phyloP scores from a whole-genome alignment of 2,888 invertebrate species.

The Acanthococcus lagerstroemiae region DNA sequence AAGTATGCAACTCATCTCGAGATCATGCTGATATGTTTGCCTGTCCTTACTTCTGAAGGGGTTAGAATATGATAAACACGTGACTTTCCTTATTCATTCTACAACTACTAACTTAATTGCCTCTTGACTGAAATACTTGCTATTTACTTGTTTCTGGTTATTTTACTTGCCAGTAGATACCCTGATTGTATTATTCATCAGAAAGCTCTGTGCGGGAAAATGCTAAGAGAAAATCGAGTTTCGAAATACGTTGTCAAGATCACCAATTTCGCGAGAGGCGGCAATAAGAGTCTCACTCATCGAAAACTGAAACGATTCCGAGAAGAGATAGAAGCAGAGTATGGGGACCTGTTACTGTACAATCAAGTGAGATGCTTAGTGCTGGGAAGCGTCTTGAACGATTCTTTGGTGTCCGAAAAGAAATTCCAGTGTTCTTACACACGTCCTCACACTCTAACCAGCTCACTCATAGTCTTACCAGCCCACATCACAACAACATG shows the following conservation, averaged over 20 bases:
- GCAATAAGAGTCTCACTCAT: constrained; percentile 25
- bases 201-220: constrained; percentile 31
- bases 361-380: constrained; percentile 35
- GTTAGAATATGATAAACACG: too few species aligned
- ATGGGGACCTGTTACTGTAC: constrained; percentile 32
- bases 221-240: constrained; percentile 27
- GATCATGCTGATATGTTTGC: too few species aligned
- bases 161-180: too few species aligned
- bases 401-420: constrained; percentile 32
- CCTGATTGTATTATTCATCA: constrained; percentile 35
- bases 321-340: constrained; percentile 31
- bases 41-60: too few species aligned
- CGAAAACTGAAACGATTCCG: constrained; percentile 33
- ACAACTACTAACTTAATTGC: too few species aligned
- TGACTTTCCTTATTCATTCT: too few species aligned
- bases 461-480: too few species aligned
- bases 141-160: too few species aligned
- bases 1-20: too few species aligned
- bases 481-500: too few species aligned
- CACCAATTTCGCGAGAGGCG: constrained; percentile 25
- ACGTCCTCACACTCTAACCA: too few species aligned
- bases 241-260: constrained; percentile 26
- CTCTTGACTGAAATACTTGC: too few species aligned
- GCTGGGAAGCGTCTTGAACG: constrained; percentile 33
- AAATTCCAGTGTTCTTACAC: constrained; percentile 30